Conservation (phyloP, 2,888 invertebrate species). For the Dicroscelio sp. region DNA sequence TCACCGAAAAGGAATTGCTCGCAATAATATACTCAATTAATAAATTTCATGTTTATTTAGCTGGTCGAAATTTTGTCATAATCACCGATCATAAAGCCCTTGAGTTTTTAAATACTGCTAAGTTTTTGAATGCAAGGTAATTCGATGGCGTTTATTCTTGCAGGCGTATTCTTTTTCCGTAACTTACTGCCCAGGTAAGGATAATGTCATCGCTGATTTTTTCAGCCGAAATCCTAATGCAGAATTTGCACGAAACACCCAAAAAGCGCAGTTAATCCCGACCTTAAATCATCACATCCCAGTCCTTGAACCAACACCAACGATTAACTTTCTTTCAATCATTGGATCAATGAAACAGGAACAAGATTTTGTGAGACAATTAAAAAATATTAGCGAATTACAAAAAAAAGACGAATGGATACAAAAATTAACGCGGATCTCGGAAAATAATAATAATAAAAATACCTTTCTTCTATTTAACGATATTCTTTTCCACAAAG, state of each 20-base stretch:
- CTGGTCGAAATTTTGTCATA: slow-evolving; percentile 17
- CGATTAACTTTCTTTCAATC: background rate
- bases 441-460: slow-evolving; percentile 18
- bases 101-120: slow-evolving; percentile 17
- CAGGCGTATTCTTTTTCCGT: slow-evolving; percentile 38
- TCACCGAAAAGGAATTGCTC: slow-evolving; percentile 33
- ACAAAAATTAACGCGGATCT: background rate
- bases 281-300: background rate
- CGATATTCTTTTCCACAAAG: slow-evolving; percentile 64
- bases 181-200: slow-evolving; percentile 50
- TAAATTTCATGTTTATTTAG: slow-evolving; percentile 45
- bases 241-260: background rate
- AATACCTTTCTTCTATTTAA: slow-evolving; percentile 32
- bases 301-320: background rate
- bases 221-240: slow-evolving; percentile 50
- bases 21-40: slow-evolving; percentile 37
- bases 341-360: background rate
- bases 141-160: slow-evolving; percentile 69
- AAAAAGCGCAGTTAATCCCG: background rate
- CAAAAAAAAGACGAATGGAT: background rate
- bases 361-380: background rate
- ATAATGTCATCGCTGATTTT: slow-evolving; percentile 55
- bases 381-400: background rate
- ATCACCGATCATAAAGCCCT: slow-evolving; percentile 36
- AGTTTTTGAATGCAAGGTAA: slow-evolving; percentile 57